Percentiles rank a stretch among this genome's conserved stretches.
Conservation (phyloP, 2,888 invertebrate species). For the Augochlorella aurata region DNA sequence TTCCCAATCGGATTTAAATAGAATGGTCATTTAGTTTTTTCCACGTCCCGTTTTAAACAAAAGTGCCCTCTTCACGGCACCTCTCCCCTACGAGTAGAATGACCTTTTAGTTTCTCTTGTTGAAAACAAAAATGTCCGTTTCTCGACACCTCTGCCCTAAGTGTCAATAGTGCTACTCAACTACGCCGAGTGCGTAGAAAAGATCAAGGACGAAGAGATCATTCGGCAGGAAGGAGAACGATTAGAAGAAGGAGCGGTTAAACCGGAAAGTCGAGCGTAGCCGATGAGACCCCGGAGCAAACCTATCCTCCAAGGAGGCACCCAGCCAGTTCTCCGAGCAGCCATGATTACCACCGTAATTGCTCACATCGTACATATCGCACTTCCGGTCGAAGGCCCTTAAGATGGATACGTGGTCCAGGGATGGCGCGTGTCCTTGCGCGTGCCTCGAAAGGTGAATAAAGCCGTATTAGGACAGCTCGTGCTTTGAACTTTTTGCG, state of each 20-base stretch:
- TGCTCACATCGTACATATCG: conserved; percentile 55
- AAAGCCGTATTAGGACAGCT: neutral
- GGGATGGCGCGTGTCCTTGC: conserved; percentile 46
- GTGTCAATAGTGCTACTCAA: conserved; percentile 24
- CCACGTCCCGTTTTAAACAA: too few relatives aligned
- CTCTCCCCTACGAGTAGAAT: too few relatives aligned
- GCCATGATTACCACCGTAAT: conserved; percentile 64
- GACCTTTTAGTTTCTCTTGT: too few relatives aligned
- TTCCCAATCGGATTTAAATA: too few relatives aligned
- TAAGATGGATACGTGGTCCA: conserved; percentile 48
- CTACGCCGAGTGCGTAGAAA: conserved; percentile 42
- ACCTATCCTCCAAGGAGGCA: conserved; percentile 57
- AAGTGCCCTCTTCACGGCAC: too few relatives aligned
- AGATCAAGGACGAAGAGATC: conserved; percentile 68
- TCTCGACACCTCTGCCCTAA: too few relatives aligned
- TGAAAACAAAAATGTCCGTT: too few relatives aligned
- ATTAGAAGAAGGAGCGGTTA: conserved; percentile 73
- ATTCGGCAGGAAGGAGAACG: conserved; percentile 65
- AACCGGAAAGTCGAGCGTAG: conserved; percentile 74
- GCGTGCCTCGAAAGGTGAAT: conserved; percentile 22
- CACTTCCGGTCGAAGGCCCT: conserved; percentile 55
- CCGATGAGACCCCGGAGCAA: conserved; percentile 61
- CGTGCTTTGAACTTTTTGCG: neutral
- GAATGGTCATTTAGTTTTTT: too few relatives aligned
- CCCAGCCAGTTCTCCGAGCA: conserved; percentile 52